These are phyloP conservation scores for Ictalurus furcatus DNA, from an alignment of 2,113 vertebrate genomes.

Conservation along the genomic window DNA sequence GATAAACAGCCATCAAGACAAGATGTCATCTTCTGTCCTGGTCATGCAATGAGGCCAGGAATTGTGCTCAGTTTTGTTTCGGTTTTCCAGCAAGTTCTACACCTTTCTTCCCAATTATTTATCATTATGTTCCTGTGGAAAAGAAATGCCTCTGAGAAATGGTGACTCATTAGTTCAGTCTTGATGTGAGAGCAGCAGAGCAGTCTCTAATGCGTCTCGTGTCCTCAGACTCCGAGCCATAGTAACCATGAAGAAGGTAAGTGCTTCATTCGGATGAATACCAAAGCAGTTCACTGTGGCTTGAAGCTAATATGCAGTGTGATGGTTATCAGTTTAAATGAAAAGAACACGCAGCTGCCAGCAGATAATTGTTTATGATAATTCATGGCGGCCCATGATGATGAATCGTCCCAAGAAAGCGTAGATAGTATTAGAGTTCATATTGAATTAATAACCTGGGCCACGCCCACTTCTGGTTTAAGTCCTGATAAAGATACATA, in stretches of 20 bases:
- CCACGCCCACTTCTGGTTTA: background rate
- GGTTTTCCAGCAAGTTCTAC: background rate
- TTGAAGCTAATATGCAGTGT: background rate
- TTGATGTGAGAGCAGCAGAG: background rate
- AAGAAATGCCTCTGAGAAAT: background rate
- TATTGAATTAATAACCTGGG: background rate
- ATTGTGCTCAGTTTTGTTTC: background rate
- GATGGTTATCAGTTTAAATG: slow-evolving; percentile 9
- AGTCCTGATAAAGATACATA: background rate
- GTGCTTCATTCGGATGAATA: background rate
- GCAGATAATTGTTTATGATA: background rate
- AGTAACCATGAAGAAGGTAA: background rate
- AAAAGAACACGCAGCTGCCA: background rate
- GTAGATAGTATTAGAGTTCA: background rate
- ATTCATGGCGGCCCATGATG: background rate
- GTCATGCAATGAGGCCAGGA: background rate
- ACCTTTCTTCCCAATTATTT: background rate
- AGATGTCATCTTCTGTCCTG: background rate
- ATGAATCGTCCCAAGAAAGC: background rate
- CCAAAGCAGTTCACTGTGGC: background rate
- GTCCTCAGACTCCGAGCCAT: background rate
- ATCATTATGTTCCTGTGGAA: background rate
- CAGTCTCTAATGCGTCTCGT: slow-evolving; percentile 10
- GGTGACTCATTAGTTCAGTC: background rate
- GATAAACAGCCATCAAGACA: background rate